Base-by-base conservation (phyloP, 2,113 vertebrate genomes). In the Saimiri boliviensis region DNA sequence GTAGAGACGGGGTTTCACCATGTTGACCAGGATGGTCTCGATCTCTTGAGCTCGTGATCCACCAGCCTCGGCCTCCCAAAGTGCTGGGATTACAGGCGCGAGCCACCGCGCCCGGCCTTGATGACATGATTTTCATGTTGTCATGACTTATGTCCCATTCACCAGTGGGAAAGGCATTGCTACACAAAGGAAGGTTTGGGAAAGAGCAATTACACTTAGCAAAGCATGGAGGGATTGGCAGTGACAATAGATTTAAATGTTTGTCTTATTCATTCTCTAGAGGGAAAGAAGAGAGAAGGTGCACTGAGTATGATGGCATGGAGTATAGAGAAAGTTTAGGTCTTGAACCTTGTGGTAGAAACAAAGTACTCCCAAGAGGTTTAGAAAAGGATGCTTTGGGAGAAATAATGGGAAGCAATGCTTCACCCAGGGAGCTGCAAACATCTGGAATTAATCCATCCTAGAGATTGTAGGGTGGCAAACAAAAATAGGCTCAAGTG, bases 381-480 rank as follows among this genome's bases (percentile, higher is more conserved):
- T 54, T n/a, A n/a, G 47, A 30, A 42, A 89, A 81, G 47, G 89
- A 37, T 49, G 27, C 58, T 27, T 56, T 54, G 37, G 30, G 23
- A 63, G 81, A 11, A 85, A 74, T 14, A n/a, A 54, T 9, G 25
- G 76, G 52, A 81, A 84, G 27, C 27, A 37, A 35, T 17, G 30
- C 47, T 93, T 80, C 88, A 35, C 35, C 37, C 81, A 85, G 54
- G 88, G 89, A 93, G 58, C 79, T 89, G 58, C 60, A 45, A 85
- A 92, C 95, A 97, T 94, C 80, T 97, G 97, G 89, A 88, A 91
- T 42, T 70, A 73, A 90, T 95, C 86, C 42, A 37, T 89, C 45
- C 85, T 80, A 47, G 88, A 81, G 86, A 94, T 3, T 23, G 82
- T 20, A 71, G 91, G 47, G 68, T 94, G 37, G 85, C 76, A 85